These are phyloP conservation scores for Glossophaga mutica DNA, from an alignment of 2,797 vertebrate genomes.

Conservation along the genomic window DNA sequence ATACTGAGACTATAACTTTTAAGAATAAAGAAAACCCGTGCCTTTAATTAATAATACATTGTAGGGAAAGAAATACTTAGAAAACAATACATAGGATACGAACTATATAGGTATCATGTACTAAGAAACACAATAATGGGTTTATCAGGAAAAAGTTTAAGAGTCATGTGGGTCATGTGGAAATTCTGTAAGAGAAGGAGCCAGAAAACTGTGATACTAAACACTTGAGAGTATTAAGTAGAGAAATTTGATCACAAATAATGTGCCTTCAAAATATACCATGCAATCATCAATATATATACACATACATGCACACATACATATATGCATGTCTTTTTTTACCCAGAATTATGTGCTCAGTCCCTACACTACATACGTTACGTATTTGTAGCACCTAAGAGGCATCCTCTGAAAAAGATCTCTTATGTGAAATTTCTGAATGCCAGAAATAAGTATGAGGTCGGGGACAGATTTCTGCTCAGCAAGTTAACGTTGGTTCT, in stretches of 20 bases:
- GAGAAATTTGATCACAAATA: not conserved
- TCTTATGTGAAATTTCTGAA: not conserved
- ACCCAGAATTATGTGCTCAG: not conserved
- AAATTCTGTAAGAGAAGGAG: not conserved
- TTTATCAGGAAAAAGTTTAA: not conserved
- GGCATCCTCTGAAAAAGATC: not conserved
- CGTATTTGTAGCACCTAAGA: not conserved
- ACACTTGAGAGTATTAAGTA: not conserved
- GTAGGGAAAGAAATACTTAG: not conserved
- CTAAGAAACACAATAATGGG: not conserved
- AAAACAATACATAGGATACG: not conserved
- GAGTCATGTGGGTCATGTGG: not conserved
- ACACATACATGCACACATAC: no score
- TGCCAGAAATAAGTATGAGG: not conserved
- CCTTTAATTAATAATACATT: not conserved
- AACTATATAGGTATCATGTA: not conserved
- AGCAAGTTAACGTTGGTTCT: not conserved
- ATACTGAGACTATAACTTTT: not conserved
- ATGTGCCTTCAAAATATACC: not conserved
- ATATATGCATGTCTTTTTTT: not conserved
- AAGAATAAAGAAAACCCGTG: not conserved
- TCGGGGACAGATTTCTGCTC: not conserved
- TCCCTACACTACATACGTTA: not conserved
- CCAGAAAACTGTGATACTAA: not conserved
- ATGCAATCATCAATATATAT: not conserved